Base-by-base conservation (phyloP, 2,797 vertebrate genomes). In the Babyrousa celebensis region DNA sequence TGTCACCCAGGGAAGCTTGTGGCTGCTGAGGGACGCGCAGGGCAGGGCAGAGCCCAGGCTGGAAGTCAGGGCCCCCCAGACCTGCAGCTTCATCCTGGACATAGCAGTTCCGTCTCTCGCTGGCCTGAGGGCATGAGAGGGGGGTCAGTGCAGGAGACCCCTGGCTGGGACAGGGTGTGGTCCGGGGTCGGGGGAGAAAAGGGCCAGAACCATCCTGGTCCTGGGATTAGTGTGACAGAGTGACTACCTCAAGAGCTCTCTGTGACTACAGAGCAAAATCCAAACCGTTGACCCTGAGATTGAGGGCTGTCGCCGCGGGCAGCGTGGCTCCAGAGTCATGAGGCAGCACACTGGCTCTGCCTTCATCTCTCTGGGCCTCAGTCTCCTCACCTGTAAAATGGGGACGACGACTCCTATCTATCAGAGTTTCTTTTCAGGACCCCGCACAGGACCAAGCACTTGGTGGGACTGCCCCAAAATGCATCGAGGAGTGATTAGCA, bases 1-100 rank as follows among this genome's bases (percentile, higher is more conserved):
- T 27, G 99, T 99, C 98, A 99, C 99, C 90, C 99, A 99, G 84
- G 99, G 99, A 48, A 99, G 98, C 63, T 99, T 99, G 17, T 99
- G 99, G 62, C 98, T 99, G 36, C 99, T 98, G 91, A 99, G 89
- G 56, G 99, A 98, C 92, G 99, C 98, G 60, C 99, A 99, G 25
- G 99, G 99, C 54, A 99, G 97, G 1, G 99, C 96, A 5, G 99
- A 98, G 0, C 99, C 98, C 89, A 99, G 98, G 97, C 99, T 99
- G 0, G 77, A 79, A 54, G 99, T 99, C 98, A 99, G 96, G 58
- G 99, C 99, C 0, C 99, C 99, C 97, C 98, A 99, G 83, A 99
- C 98, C 1, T 99, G 99, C 98, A 99, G 99, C 98, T 99, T 99
- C 99, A 99, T 99, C 97, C 99, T 98, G 75, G 98, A 99, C 27